Conservation (phyloP, 2,113 vertebrate genomes). For the Proterorhinus semilunaris region DNA sequence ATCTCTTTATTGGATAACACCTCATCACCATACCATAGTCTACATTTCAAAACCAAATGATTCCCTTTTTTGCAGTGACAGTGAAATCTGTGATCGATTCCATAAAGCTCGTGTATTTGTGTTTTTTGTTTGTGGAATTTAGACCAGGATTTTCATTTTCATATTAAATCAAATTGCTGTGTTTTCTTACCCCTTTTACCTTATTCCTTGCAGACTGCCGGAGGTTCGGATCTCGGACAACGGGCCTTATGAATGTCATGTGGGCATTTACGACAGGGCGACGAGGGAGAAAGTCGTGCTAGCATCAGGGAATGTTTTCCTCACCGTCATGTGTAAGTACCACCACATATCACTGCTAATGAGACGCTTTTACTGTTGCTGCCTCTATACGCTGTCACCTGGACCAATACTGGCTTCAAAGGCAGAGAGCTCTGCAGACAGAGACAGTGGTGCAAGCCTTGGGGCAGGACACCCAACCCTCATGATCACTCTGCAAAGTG, state of each 20-base stretch:
- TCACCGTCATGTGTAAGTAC: conserved; percentile 96
- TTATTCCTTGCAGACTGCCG: conserved; percentile 80
- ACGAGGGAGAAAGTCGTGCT: conserved; percentile 94
- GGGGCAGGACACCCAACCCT: conserved; percentile 6
- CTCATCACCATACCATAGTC: too few species aligned
- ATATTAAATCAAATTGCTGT: not conserved
- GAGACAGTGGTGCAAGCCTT: conserved; percentile 18
- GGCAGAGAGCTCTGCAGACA: conserved; percentile 14
- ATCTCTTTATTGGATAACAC: too few species aligned
- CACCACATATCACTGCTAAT: not conserved
- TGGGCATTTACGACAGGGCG: conserved; percentile 95
- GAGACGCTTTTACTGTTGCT: not conserved
- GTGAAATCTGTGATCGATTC: too few species aligned
- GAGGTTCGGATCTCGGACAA: conserved; percentile 96
- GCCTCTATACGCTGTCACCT: not conserved
- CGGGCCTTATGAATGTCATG: conserved; percentile 96
- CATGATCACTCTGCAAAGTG: conserved; percentile 18
- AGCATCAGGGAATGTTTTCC: conserved; percentile 92
- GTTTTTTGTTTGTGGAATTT: too few species aligned
- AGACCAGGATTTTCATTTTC: not conserved
- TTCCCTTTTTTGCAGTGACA: too few species aligned
- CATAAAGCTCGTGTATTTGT: too few species aligned
- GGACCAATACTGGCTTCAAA: conserved; percentile 18
- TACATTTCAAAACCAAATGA: too few species aligned
- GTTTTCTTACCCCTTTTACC: not conserved